Evolutionary conservation across 2,888 invertebrate species (phyloP).

Genomic region (Quadroppia sp.): DNA sequence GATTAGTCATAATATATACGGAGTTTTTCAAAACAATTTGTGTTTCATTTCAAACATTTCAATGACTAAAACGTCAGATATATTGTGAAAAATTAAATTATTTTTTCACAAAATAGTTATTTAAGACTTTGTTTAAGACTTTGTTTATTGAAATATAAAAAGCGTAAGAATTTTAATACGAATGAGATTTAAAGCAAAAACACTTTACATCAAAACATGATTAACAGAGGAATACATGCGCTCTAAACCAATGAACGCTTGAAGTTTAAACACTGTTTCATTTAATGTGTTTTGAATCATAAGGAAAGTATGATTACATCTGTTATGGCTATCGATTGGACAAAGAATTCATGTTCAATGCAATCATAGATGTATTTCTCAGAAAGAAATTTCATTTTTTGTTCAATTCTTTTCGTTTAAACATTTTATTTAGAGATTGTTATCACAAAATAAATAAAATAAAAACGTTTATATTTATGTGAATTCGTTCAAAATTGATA

Average conservation of each 20-base stretch:
- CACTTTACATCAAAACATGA: slow-evolving; percentile 10
- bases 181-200: background rate
- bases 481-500: no score
- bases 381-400: no score
- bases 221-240: slow-evolving; percentile 2
- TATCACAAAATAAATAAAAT: no score
- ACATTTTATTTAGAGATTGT: no score
- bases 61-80: slow-evolving; percentile 24
- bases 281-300: background rate
- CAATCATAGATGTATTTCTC: no score
- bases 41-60: background rate
- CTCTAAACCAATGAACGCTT: background rate
- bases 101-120: background rate
- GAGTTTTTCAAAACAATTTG: no score
- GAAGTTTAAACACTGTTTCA: background rate
- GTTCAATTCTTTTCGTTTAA: no score
- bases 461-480: no score
- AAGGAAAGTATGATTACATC: background rate
- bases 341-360: background rate
- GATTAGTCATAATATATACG: slow-evolving; percentile 4
- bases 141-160: background rate
- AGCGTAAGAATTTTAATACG: background rate
- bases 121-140: background rate
- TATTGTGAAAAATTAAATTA: background rate
- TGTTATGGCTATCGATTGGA: slow-evolving; percentile 7